phyloP scores from a whole-genome alignment of 2,113 vertebrate genomes.

The Forbesichthys agassizii region DNA sequence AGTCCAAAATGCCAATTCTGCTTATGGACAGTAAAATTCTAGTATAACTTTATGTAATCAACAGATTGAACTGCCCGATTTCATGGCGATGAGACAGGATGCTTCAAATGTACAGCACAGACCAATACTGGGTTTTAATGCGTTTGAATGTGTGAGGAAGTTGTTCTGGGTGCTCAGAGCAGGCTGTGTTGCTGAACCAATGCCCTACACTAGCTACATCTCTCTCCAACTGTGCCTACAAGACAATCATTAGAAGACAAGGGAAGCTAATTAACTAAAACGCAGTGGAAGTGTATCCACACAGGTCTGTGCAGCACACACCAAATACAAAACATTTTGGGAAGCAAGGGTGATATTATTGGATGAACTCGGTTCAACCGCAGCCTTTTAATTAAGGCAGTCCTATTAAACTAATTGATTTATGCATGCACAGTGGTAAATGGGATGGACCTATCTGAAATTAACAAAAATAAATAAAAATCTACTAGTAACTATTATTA shows the following conservation, averaged over 20 bases:
- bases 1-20: too few species aligned
- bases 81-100: slow-evolving; percentile 13
- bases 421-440: neutral
- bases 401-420: slow-evolving; percentile 7
- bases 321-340: slow-evolving; percentile 19
- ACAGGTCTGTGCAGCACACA: slow-evolving; percentile 20
- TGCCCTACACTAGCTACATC: slow-evolving; percentile 48
- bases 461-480: slow-evolving; percentile 14
- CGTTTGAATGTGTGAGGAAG: slow-evolving; percentile 21
- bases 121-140: neutral
- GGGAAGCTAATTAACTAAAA: slow-evolving; percentile 42
- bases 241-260: slow-evolving; percentile 56
- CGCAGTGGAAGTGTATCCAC: slow-evolving; percentile 26
- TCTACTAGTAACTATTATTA: slow-evolving; percentile 26
- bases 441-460: neutral
- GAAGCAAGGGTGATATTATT: slow-evolving; percentile 15
- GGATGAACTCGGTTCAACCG: slow-evolving; percentile 34
- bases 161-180: slow-evolving; percentile 47
- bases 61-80: too few species aligned
- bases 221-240: slow-evolving; percentile 58
- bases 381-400: slow-evolving; percentile 16
- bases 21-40: too few species aligned
- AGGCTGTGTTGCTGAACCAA: slow-evolving; percentile 40
- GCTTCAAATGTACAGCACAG: slow-evolving; percentile 42
- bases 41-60: too few species aligned